A percentile compares a stretch with the other conserved stretches of the same genome.
These are phyloP conservation scores for Drosophila repletoides DNA, from an alignment of 1,140 invertebrate genomes.

Conservation along the genomic window DNA sequence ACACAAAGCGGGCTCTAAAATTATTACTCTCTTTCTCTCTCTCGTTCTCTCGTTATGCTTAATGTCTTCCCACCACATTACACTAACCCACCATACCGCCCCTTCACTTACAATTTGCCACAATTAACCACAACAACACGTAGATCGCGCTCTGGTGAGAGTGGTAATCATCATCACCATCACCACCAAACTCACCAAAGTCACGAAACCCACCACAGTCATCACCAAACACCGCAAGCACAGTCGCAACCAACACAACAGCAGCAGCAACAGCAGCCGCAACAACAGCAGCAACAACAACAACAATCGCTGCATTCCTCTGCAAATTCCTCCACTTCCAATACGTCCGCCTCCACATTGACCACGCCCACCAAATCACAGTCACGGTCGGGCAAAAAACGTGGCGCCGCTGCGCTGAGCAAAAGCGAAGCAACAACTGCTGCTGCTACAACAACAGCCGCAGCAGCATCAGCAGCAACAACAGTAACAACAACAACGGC, in stretches of 20 bases:
- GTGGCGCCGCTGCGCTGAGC: constrained; percentile 51
- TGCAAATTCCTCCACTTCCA: constrained; percentile 19
- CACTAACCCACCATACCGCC: constrained; percentile 2
- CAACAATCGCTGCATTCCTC: constrained; percentile 14
- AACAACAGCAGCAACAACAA: constrained; percentile 40
- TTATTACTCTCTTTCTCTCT: constrained; percentile 39
- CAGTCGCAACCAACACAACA: constrained; percentile 43
- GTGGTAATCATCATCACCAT: constrained; percentile 64
- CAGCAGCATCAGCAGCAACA: constrained; percentile 1
- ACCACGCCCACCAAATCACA: constrained; percentile 47
- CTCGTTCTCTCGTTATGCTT: constrained; percentile 62
- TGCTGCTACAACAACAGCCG: constrained; percentile 19
- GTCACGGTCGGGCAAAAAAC: constrained; percentile 77
- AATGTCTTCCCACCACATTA: constrained; percentile 47
- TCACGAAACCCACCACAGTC: constrained; percentile 46
- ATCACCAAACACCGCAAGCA: constrained; percentile 39
- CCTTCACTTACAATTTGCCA: background rate
- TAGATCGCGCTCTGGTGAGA: constrained; percentile 81
- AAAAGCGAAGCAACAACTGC: constrained; percentile 38
- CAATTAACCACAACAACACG: constrained; percentile 2
- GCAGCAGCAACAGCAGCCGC: constrained; percentile 40
- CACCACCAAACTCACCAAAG: constrained; percentile 26
- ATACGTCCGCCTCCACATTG: constrained; percentile 13
- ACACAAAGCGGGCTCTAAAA: constrained; percentile 34
- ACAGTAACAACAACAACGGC: background rate